Evolutionary conservation across 2,113 vertebrate species (phyloP).

Genomic region (Rousettus leschenaultii): DNA sequence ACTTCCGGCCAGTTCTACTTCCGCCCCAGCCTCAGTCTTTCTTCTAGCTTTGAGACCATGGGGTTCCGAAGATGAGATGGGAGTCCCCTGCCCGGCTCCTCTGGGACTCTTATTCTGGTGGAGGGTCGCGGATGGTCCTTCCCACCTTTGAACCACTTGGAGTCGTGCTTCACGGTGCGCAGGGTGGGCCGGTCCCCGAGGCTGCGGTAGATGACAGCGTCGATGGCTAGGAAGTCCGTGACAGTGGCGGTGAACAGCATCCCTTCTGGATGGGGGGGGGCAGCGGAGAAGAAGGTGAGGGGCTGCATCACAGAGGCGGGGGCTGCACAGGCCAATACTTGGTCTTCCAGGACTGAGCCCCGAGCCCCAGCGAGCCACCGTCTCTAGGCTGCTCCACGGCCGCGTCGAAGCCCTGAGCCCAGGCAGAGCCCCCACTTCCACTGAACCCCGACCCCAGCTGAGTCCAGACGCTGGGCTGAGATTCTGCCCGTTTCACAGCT

Average conservation of each 20-base stretch:
- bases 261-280: slow-evolving; percentile 82
- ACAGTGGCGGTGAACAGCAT: slow-evolving; percentile 97
- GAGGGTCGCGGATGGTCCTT: not conserved
- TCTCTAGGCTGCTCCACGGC: not conserved
- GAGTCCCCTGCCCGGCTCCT: too few relatives aligned
- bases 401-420: not conserved
- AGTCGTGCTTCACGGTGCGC: slow-evolving; percentile 96
- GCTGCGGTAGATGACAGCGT: slow-evolving; percentile 97
- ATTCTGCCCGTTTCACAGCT: not conserved
- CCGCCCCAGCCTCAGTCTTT: not conserved
- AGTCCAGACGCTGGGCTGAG: not conserved
- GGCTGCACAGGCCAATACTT: not conserved
- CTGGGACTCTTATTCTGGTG: slow-evolving; percentile 13
- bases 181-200: slow-evolving; percentile 92
- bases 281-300: not conserved
- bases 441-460: not conserved
- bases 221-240: slow-evolving; percentile 97
- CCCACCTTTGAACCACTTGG: slow-evolving; percentile 98
- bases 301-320: rapidly evolving
- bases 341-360: not conserved
- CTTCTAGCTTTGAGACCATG: not conserved
- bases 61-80: not conserved
- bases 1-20: not conserved
- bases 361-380: not conserved
- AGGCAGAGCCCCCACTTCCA: not conserved